Evolutionary conservation across 2,888 invertebrate species (phyloP).

Genomic region (Dendrolimus houi): DNA sequence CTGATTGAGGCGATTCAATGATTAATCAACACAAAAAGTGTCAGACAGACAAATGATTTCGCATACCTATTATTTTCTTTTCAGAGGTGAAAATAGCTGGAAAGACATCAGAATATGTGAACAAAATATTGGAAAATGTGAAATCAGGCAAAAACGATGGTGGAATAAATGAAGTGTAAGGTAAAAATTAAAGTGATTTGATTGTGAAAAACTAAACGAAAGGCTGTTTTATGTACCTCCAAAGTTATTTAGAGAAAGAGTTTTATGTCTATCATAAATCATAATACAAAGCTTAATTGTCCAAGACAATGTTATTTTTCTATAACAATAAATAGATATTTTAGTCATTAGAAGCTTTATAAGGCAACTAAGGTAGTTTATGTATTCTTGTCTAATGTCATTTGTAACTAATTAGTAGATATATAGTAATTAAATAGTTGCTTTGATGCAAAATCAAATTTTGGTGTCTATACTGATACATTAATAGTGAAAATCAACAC

Average conservation of each 20-base stretch:
- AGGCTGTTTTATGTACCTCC: constrained; percentile 76
- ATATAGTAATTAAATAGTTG: constrained; percentile 1
- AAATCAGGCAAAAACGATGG: constrained; percentile 86
- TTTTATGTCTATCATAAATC: constrained; percentile 46
- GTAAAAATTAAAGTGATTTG: constrained; percentile 21
- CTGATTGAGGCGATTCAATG: no score
- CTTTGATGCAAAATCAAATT: not conserved
- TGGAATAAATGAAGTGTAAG: constrained; percentile 84
- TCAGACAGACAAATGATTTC: no score
- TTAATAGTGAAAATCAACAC: no score
- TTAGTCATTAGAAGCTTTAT: constrained; percentile 60
- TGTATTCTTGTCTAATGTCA: not conserved
- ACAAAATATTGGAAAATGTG: constrained; percentile 91
- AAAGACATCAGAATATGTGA: constrained; percentile 94
- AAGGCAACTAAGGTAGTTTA: constrained; percentile 48
- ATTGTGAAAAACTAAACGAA: constrained; percentile 56
- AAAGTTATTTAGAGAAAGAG: constrained; percentile 65
- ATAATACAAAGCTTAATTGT: constrained; percentile 48
- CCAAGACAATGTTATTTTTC: constrained; percentile 69
- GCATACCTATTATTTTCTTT: constrained; percentile 32
- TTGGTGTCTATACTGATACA: not conserved
- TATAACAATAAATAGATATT: constrained; percentile 43
- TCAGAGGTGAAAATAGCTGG: constrained; percentile 92
- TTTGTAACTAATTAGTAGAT: not conserved
- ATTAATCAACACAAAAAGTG: no score